Percentiles rank a stretch among this genome's conserved stretches.
phyloP scores from a whole-genome alignment of 2,888 invertebrate species.

The Polia nebulosa region DNA sequence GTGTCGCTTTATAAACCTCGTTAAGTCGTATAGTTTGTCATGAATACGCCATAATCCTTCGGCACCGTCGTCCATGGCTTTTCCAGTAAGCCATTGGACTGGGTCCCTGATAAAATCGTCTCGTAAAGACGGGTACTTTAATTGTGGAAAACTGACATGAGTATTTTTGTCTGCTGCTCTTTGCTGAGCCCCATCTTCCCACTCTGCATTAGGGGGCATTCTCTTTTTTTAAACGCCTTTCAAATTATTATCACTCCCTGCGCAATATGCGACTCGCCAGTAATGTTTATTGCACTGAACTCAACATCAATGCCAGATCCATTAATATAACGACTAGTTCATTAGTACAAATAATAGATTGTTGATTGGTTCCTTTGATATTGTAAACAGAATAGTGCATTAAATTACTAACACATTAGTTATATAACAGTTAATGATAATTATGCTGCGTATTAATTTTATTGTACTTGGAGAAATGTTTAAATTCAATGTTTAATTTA shows the following conservation, averaged over 20 bases:
- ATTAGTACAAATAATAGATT: slow-evolving; percentile 33
- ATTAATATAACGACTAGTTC: slow-evolving; percentile 24
- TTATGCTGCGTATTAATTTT: background rate
- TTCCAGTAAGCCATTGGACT: slow-evolving; percentile 92
- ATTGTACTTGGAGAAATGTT: background rate
- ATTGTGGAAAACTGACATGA: slow-evolving; percentile 86
- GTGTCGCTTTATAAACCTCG: slow-evolving; percentile 94
- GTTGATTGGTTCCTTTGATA: slow-evolving; percentile 42
- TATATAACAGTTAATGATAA: too few species aligned
- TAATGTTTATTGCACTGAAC: slow-evolving; percentile 22
- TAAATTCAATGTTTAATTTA: background rate
- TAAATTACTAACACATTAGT: slow-evolving; percentile 40
- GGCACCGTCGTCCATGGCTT: slow-evolving; percentile 93
- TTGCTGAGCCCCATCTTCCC: slow-evolving; percentile 71
- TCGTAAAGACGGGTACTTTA: slow-evolving; percentile 88
- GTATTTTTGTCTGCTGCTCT: slow-evolving; percentile 77
- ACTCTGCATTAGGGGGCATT: slow-evolving; percentile 72
- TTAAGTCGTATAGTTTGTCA: slow-evolving; percentile 96
- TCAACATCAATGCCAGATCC: slow-evolving; percentile 16
- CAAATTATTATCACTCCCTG: background rate
- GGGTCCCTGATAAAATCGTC: slow-evolving; percentile 79
- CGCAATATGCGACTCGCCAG: slow-evolving; percentile 12
- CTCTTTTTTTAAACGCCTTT: slow-evolving; percentile 29
- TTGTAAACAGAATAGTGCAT: slow-evolving; percentile 21
- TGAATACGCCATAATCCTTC: slow-evolving; percentile 95